Conservation (phyloP, 2,888 invertebrate genomes). For the Synergus japonicus region DNA sequence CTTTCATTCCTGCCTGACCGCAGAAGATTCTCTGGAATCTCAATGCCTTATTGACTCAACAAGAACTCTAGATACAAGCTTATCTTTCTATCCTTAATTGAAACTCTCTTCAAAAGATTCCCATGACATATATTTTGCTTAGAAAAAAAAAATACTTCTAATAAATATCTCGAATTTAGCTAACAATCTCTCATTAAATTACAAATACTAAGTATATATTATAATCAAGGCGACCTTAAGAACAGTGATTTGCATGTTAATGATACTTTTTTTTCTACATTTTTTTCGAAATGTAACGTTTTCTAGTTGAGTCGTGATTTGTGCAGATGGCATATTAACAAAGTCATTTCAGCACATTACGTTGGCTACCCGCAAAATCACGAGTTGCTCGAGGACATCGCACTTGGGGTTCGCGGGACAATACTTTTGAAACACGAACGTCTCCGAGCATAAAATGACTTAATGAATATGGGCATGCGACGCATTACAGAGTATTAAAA, state of each 20-base stretch:
- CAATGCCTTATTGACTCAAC: background rate
- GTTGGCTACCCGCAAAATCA: slow-evolving; percentile 15
- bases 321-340: background rate
- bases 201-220: no score
- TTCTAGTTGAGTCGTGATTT: background rate
- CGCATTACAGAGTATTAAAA: slow-evolving; percentile 62
- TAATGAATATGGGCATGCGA: slow-evolving; percentile 76
- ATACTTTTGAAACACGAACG: slow-evolving; percentile 41
- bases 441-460: slow-evolving; percentile 64
- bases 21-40: background rate
- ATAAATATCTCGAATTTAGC: no score
- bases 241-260: no score
- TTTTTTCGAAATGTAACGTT: background rate
- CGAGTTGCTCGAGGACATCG: slow-evolving; percentile 14
- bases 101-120: no score
- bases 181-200: no score
- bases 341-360: background rate
- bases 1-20: background rate
- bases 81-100: no score
- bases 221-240: no score
- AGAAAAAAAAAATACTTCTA: no score
- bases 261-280: background rate
- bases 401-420: slow-evolving; percentile 18
- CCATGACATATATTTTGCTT: no score
- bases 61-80: no score